Base-by-base conservation (phyloP, 2,797 vertebrate species). In the Cercopithecus mitis region DNA sequence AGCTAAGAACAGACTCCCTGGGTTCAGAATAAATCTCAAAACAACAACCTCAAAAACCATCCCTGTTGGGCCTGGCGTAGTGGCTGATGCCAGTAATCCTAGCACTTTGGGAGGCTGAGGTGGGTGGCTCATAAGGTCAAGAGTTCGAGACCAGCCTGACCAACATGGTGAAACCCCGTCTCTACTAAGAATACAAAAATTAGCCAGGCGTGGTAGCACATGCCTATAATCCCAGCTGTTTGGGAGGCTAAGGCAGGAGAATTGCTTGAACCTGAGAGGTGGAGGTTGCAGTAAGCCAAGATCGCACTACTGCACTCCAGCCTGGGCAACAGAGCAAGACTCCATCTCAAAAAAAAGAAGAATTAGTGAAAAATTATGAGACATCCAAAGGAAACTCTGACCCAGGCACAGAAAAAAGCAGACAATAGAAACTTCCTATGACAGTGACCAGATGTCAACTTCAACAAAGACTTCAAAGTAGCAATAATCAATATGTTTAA, bases 1-100 rank as follows among this genome's bases (percentile, higher is more conserved):
- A 93, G 72, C 50, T 25, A 91, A 76, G 19, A n/a, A 36, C 20
- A 85, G n/a, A 36, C 24, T 88, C 12, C 72, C 22, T 33, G 7
- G 52, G 41, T 55, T 94, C 50, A 64, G 45, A 90, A 80, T 82
- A 94, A 88, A 90, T 81, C 25, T 87, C 85, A 91, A 91, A 77
- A 77, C n/a, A 79, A 57, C 55, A 55, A 81, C 47, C 33, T 94
- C 58, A 86, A 80, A 91, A 90, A 70, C 50, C 15, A 84, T 33
- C 14, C 25, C 64, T 67, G 15, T 70, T 17, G 61, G n/a, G 4
- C n/a, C 17, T n/a, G 67, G 67, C 8, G 4, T 17, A 70, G 67
- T 36, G 17, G 67, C 67, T 70, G 17, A 70, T 0, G 9, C n/a
- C 67, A 36, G 19, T 70, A 70, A 70, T 70, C n/a, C 8, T 9